Percentiles rank a stretch among this genome's conserved stretches.
These are phyloP conservation scores for Acleris literana DNA, from an alignment of 2,888 invertebrate genomes.

Conservation along the genomic window DNA sequence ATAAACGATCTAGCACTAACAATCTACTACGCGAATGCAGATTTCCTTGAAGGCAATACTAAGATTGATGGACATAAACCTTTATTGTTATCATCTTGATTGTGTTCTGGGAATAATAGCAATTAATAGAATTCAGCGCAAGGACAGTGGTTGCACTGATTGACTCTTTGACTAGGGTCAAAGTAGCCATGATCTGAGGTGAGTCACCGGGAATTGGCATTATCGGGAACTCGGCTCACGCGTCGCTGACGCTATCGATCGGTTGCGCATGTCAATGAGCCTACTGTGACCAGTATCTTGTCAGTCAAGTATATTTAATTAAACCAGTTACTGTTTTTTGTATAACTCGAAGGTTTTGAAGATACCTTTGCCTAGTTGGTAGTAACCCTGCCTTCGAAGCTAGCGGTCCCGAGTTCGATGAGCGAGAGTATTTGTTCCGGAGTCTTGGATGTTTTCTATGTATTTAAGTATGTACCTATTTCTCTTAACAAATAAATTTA, in stretches of 20 bases:
- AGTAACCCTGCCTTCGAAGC: no score
- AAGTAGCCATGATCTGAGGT: conserved; percentile 69
- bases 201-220: conserved; percentile 71
- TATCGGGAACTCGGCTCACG: conserved; percentile 68
- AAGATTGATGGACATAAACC: conserved; percentile 44
- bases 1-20: conserved; percentile 23
- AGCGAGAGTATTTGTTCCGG: no score
- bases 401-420: no score
- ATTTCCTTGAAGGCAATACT: conserved; percentile 30
- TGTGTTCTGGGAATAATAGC: conserved; percentile 66
- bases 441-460: no score
- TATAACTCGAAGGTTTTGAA: neutral
- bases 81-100: conserved; percentile 51
- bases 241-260: conserved; percentile 64
- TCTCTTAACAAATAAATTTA: no score
- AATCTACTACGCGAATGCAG: conserved; percentile 23
- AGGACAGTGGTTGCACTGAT: conserved; percentile 72
- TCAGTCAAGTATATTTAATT: neutral
- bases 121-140: conserved; percentile 68
- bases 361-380: no score
- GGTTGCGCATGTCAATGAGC: conserved; percentile 68
- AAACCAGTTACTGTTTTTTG: neutral
- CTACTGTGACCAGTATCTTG: conserved; percentile 60
- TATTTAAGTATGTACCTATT: no score
- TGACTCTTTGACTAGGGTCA: conserved; percentile 75